Conservation (phyloP, 2,113 vertebrate genomes). For the Bujurquina vittata region DNA sequence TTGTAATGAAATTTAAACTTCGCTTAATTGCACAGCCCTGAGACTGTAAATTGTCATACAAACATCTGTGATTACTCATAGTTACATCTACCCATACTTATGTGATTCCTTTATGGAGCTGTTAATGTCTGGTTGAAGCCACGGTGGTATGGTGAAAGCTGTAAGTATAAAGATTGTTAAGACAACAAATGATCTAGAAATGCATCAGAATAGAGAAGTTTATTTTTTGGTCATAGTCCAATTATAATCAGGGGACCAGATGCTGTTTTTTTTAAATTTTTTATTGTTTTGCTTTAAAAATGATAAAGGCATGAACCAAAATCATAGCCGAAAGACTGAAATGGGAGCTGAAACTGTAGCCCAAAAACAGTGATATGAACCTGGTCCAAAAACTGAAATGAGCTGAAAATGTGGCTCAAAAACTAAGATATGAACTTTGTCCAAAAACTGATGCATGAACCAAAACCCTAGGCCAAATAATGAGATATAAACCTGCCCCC, state of each 20-base stretch:
- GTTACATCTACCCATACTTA: fast-evolving
- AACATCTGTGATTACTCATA: too few species aligned
- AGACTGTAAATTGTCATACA: not conserved
- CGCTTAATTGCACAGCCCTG: not conserved
- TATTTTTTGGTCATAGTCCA: not conserved
- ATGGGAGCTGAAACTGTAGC: not conserved
- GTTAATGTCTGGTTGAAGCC: not conserved
- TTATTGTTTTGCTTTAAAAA: fast-evolving
- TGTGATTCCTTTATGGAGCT: not conserved
- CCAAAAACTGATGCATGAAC: not conserved
- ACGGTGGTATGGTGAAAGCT: not conserved
- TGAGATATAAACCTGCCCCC: fast-evolving
- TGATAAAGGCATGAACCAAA: not conserved
- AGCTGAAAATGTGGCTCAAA: not conserved
- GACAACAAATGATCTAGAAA: not conserved
- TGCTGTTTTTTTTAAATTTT: too few species aligned
- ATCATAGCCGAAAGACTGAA: not conserved
- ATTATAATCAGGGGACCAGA: not conserved
- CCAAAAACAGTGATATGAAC: not conserved
- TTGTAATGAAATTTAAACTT: not conserved
- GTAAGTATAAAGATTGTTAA: too few species aligned
- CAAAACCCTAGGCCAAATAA: not conserved
- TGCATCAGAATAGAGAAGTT: not conserved
- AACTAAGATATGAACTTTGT: not conserved
- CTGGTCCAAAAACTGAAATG: not conserved